These are phyloP conservation scores for Acromyrmex heyeri DNA, from an alignment of 1,140 invertebrate genomes.

Conservation along the genomic window DNA sequence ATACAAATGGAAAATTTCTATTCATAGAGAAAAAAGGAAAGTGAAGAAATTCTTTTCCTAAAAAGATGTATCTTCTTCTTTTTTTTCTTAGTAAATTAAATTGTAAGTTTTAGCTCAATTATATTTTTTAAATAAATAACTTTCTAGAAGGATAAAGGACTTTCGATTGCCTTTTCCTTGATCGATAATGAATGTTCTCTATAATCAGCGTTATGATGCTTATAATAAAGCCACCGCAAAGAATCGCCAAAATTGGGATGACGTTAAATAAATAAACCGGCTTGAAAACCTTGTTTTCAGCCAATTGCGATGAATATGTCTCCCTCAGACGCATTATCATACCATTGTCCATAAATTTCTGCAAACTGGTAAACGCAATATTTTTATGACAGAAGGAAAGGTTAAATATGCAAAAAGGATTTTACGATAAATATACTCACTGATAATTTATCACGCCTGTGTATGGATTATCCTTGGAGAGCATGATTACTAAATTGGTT, in stretches of 20 bases:
- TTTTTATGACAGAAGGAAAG: not conserved
- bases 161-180: not conserved
- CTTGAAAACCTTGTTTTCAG: not conserved
- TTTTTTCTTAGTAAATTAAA: not conserved
- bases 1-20: not conserved
- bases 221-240: not conserved
- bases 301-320: not conserved
- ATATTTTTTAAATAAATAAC: not conserved
- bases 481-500: constrained; percentile 48
- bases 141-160: not conserved
- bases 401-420: not conserved
- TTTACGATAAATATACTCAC: constrained; percentile 31
- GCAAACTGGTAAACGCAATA: constrained; percentile 55
- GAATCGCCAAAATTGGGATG: constrained; percentile 48
- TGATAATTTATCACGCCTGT: constrained; percentile 67
- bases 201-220: constrained; percentile 5
- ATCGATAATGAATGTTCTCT: constrained; percentile 47
- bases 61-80: no score
- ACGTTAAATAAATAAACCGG: constrained; percentile 44
- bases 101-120: not conserved
- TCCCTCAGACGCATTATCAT: constrained; percentile 35
- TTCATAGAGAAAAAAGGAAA: no score
- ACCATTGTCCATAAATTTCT: constrained; percentile 64
- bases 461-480: constrained; percentile 59
- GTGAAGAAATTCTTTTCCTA: no score